These are phyloP conservation scores for Clarias macrocephalus DNA, from an alignment of 2,113 vertebrate species.

Conservation along the genomic window DNA sequence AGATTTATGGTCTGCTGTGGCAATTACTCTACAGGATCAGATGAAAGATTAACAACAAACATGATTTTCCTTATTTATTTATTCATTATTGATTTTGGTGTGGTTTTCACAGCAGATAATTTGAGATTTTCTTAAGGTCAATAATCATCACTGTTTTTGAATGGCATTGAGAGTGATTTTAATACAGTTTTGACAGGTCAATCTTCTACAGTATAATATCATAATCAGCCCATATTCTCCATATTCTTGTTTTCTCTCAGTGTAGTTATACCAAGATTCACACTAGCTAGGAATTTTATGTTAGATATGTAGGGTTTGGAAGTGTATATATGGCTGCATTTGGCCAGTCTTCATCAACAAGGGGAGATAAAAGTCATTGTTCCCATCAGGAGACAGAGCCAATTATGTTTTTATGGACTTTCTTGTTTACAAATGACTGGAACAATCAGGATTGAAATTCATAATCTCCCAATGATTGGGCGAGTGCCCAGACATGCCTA, in stretches of 20 bases:
- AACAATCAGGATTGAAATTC: background rate
- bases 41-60: too few species aligned
- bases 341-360: background rate
- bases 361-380: background rate
- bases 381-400: background rate
- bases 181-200: background rate
- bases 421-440: background rate
- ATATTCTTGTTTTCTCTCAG: background rate
- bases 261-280: background rate
- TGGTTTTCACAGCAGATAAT: background rate
- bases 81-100: too few species aligned
- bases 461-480: background rate
- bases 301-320: background rate
- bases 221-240: background rate
- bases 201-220: background rate
- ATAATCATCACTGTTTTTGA: background rate
- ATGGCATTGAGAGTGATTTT: background rate
- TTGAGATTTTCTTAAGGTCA: background rate
- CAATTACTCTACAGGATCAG: too few species aligned
- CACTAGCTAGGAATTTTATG: too few species aligned
- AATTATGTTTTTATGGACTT: background rate
- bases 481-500: background rate
- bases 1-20: too few species aligned
- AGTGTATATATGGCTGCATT: background rate
- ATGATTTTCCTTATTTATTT: background rate